Evolutionary conservation across 2,797 vertebrate species (phyloP), one percentile per base, ranked within the genome.

Genomic region (Crocidura indochinensis): DNA sequence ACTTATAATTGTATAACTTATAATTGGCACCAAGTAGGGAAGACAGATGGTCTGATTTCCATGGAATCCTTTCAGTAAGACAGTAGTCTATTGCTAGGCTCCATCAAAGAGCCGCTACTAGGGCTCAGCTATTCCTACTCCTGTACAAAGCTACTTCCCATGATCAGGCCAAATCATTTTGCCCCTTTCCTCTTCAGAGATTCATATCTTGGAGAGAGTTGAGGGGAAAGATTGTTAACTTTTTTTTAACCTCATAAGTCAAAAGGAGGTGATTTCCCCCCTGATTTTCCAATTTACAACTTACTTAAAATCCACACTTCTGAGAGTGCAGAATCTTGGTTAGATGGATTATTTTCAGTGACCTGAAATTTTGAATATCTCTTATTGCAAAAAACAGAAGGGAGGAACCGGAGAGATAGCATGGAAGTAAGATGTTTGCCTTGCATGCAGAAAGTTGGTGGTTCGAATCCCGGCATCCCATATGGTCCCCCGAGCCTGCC

Each of bases 241-340:
- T 84, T 91, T 81, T 19, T 75, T 68, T 68, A 93, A 68, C 24
- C 49, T 94, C 31, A 84, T 84, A 91, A 82, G 31, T 76, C 60
- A 71, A 62, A 17, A 71, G 26, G 12, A 26, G 87, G 53, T 89
- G 12, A 73, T 88, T 87, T 92, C 19, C 91, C 69, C 6, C 11
- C 22, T 89, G 46, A 24, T 80, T 91, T 81, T 46, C 24, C 24
- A 56, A n/a, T 10, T 2, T 82, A 67, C 29, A 8, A 6, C 51
- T 81, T 81, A 68, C 64, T 11, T 27, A 83, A 79, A 29, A 4
- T 8, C 53, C 2, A 75, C 27, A 24, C 60, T 88, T 93, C n/a
- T 73, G 29, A 88, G 83, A 77, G n/a, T 76, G 1, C 38, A 94
- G 81, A 75, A 26, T 72, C 49, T 88, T 79, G 27, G 84, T n/a